A percentile compares a stretch with the other conserved stretches of the same genome.
phyloP scores from a whole-genome alignment of 2,113 vertebrate species.

The Daboia siamensis region DNA sequence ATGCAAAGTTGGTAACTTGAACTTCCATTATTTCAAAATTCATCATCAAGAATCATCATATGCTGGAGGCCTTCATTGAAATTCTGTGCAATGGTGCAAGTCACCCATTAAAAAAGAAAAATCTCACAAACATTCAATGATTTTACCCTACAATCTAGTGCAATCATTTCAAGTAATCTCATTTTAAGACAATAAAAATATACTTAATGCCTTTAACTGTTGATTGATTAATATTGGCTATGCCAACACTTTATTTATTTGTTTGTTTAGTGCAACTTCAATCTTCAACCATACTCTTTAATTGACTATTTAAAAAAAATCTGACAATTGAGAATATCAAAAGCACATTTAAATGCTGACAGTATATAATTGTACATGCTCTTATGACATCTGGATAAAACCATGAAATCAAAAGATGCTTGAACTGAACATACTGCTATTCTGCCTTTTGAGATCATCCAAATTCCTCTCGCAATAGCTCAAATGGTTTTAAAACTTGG shows the following conservation, averaged over 20 bases:
- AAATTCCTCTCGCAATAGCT: not conserved
- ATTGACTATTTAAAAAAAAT: too few relatives aligned
- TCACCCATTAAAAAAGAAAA: not conserved
- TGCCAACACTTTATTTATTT: too few relatives aligned
- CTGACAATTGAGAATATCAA: too few relatives aligned
- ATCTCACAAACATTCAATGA: not conserved
- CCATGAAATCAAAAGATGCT: not conserved
- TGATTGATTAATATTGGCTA: too few relatives aligned
- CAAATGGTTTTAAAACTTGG: not conserved
- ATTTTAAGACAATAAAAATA: too few relatives aligned
- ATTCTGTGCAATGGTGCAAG: not conserved
- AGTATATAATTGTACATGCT: too few relatives aligned
- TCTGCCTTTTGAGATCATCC: not conserved
- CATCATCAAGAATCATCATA: not conserved
- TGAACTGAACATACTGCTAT: not conserved
- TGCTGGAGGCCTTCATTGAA: not conserved
- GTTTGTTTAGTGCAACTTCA: too few relatives aligned
- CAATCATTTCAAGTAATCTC: too few relatives aligned
- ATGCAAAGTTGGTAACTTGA: not conserved
- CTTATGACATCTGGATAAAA: too few relatives aligned
- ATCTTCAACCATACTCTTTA: too few relatives aligned
- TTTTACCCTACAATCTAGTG: not conserved
- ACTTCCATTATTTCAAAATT: not conserved
- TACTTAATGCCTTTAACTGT: too few relatives aligned
- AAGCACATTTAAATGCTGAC: too few relatives aligned